A percentile compares a stretch with the other conserved stretches of the same genome.
These are phyloP conservation scores for Stegana nigrithorax DNA, from an alignment of 2,888 invertebrate genomes.

Conservation along the genomic window DNA sequence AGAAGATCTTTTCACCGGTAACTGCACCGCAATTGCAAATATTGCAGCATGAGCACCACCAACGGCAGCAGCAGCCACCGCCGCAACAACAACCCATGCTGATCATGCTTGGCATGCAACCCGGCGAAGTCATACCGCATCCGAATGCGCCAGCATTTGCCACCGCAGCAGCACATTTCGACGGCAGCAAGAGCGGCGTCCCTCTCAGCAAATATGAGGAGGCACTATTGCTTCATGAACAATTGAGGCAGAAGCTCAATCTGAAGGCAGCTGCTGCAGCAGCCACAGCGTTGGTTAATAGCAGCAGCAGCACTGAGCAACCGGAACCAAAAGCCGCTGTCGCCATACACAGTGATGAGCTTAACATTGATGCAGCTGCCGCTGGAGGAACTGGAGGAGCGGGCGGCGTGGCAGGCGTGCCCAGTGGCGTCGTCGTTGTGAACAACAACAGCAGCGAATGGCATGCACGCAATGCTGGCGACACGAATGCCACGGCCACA, in stretches of 20 bases:
- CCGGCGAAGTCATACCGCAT: too few relatives aligned
- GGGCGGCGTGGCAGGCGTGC: conserved; percentile 9
- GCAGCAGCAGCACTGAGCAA: conserved; percentile 17
- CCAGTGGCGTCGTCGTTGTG: too few relatives aligned
- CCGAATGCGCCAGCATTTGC: too few relatives aligned
- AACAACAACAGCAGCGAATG: conserved; percentile 48
- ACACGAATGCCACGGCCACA: conserved; percentile 47
- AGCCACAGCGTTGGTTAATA: conserved; percentile 12
- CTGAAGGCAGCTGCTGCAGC: conserved; percentile 30
- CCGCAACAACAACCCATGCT: conserved; percentile 49
- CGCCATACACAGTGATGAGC: conserved; percentile 5
- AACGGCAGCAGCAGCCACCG: conserved; percentile 40
- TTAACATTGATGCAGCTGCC: too few relatives aligned
- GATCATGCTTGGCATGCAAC: conserved; percentile 56
- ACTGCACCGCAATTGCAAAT: conserved; percentile 25
- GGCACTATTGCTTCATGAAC: conserved; percentile 49
- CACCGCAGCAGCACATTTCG: conserved; percentile 36
- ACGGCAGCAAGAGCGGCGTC: conserved; percentile 26
- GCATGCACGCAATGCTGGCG: conserved; percentile 42
- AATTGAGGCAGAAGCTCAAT: conserved; percentile 54
- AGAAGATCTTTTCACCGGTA: conserved; percentile 55
- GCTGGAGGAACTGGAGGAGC: too few relatives aligned
- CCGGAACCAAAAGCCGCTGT: conserved; percentile 15
- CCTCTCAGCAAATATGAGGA: conserved; percentile 36
- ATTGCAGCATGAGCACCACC: conserved; percentile 40